Base-by-base conservation (phyloP, 2,888 invertebrate species). In the Meta bourneti region DNA sequence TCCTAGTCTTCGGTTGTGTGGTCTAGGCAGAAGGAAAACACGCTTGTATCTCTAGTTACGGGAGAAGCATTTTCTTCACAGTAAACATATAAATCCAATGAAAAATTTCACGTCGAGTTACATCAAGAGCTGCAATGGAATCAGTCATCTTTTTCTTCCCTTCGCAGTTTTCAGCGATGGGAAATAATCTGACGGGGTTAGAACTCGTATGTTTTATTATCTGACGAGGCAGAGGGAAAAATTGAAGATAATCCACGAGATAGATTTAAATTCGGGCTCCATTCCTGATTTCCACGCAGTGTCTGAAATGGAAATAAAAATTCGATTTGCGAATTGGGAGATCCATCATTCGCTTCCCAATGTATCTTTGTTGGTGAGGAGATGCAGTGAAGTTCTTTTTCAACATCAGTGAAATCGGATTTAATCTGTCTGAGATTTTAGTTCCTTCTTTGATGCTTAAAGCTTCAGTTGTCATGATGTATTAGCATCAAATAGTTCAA, bases 1-100 rank as follows among this genome's bases (percentile, higher is more conserved):
- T 61, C 79, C 61, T 79, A 61, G 54, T 51, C 77, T 19, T 49
- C 19, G 72, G 20, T 16, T 72, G 72, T 72, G 72, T 77, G 6
- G n/a, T 61, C 61, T 49, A 16, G 51, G 51, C 19, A 34, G 34
- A 20, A 34, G 11, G 72, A 9, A 6, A 48, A 48, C 9, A 19
- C 48, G 77, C 34, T 11, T 61, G 79, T 34, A 61, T 61, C 79
- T 79, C 61, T 79, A 79, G 79, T 79, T 79, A 79, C 79, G 7
- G 19, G 13, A 61, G 54, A 61, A 79, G 16, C 34, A 61, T 79
- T 54, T 61, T 61, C 61, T 61, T 19, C 79, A 34, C 16, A 61
- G 79, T 61, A 54, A 79, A 79, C 79, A 79, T 61, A 79, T 79
- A 79, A 79, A 79, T 79, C 61, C 79, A 61, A 61, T 79, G 79